A percentile compares a stretch with the other conserved stretches of the same genome.
These are phyloP conservation scores for Calephelis perditalis DNA, from an alignment of 2,888 invertebrate species.

Conservation along the genomic window DNA sequence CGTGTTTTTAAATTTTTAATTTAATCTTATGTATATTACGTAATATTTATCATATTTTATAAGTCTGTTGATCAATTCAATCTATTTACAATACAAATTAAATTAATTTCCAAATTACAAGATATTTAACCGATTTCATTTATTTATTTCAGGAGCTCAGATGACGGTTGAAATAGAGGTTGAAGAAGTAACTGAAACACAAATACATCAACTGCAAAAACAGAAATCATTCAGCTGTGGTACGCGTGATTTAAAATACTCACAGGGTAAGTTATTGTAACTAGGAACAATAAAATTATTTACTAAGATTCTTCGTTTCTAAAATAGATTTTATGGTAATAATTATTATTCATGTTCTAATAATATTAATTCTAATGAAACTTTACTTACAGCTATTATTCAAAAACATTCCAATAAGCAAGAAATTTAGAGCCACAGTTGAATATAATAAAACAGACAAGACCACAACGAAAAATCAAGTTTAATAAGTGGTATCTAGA, in stretches of 20 bases:
- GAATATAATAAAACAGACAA: neutral
- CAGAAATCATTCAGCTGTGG: neutral
- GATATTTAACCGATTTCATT: too few relatives aligned
- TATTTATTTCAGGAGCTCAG: neutral
- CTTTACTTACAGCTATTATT: neutral
- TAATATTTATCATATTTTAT: too few relatives aligned
- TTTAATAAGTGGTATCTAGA: neutral
- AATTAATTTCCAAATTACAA: too few relatives aligned
- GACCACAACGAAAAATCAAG: neutral
- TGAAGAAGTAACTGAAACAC: conserved; percentile 1
- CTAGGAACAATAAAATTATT: neutral
- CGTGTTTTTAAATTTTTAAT: too few relatives aligned
- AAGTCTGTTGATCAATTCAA: too few relatives aligned
- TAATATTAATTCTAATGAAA: neutral
- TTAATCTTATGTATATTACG: too few relatives aligned
- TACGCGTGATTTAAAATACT: neutral
- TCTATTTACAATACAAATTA: too few relatives aligned
- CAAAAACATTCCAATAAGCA: neutral
- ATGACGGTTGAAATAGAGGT: neutral
- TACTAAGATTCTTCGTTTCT: neutral
- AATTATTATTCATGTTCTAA: neutral
- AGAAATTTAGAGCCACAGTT: neutral
- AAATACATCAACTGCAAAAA: neutral
- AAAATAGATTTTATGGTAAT: neutral
- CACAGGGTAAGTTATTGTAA: neutral